Base-by-base conservation (phyloP, 2,888 invertebrate species). In the Rutpela maculata region DNA sequence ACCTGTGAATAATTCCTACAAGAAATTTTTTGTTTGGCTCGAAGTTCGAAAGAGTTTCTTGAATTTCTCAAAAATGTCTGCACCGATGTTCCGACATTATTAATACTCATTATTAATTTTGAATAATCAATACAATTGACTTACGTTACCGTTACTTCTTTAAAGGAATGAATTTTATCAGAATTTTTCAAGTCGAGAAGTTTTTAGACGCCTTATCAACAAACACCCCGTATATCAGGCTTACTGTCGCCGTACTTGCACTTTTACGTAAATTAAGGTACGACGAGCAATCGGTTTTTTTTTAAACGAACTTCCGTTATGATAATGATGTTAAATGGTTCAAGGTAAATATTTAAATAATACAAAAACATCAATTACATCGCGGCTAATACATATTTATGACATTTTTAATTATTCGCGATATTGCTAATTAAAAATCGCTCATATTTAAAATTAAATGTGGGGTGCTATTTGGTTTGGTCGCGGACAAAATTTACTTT, bases 361-460 rank as follows among this genome's bases (percentile, higher is more conserved):
- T 38, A 59, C n/a, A 59, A 71, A 43, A 63, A 71, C 62, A 50
- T 11, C 26, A 74, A 74, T 67, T 67, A 74, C 19, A 56, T 11
- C 67, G 19, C 26, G 43, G n/a, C 67, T 74, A 17, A 74, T 73
- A 65, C 55, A 65, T 73, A 73, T 73, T 73, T 72, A 73, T 73
- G n/a, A 62, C 6, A n/a, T 18, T 50, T 50, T 63, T 55, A 55
- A 22, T 73, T 65, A 17, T 56, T 63, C 0, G 18, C 71, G 55
- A 62, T 60, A 63, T 72, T 57, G 55, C 63, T 50, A 72, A 71
- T 50, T 62, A 26, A 19, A 63, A 55, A 19, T 50, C n/a, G 19
- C 18, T 50, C 38, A 17, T 59, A 19, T 17, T 57, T 57, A 57
- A 57, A 57, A 57, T 57, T 57, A 15, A 43, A n/a, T n/a, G 50